Evolutionary conservation across 92 coral and sea anemone genomes (phyloP), one percentile per base, ranked within the genome.

Genomic region (Zoanthus sansibaricus): DNA sequence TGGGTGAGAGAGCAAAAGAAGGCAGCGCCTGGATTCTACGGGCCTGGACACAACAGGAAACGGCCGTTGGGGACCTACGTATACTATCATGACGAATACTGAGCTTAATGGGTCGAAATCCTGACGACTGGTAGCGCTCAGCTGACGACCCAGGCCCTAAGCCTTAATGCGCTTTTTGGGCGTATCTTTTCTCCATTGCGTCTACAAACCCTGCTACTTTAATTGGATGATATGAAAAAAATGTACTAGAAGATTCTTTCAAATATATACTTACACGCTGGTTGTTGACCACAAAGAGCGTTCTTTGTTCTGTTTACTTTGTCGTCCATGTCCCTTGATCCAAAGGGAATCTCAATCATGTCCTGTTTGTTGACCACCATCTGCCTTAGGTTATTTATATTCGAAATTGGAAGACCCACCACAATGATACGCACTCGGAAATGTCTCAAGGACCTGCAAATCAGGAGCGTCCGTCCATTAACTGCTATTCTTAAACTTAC

Each of bases 231-330:
- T 20, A 20, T 12, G 11, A 6, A 14, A 14, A 9, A 4, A 14
- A 58, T 12, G n/a, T 14, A 67, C 70, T 21, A 20, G 1, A 9
- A 67, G 8, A 6, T 67, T 9, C 6, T 42, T 69, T 18, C 15
- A 4, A 33, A 25, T 14, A 69, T 3, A 9, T 18, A 79, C 84
- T 79, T 59, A 79, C 84, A 79, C 13, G 84, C 84, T 14, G 73
- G 59, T 7, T 73, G 7, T 64, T 64, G 64, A 37, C 7, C n/a
- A 14, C 84, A 79, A n/a, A 69, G 42, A 9, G 44, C 73, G 3
- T 46, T 13, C 18, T 45, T n/a, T 79, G 62, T 64, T 10, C 20
- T 21, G 11, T 62, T 21, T 13, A 67, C 55, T 46, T 62, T 79
- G n/a, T 2, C 0, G 58, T 79, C 46, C 31, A 79, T 79, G 16